phyloP scores from a whole-genome alignment of 2,888 invertebrate species.

The Melinaea menophilus region DNA sequence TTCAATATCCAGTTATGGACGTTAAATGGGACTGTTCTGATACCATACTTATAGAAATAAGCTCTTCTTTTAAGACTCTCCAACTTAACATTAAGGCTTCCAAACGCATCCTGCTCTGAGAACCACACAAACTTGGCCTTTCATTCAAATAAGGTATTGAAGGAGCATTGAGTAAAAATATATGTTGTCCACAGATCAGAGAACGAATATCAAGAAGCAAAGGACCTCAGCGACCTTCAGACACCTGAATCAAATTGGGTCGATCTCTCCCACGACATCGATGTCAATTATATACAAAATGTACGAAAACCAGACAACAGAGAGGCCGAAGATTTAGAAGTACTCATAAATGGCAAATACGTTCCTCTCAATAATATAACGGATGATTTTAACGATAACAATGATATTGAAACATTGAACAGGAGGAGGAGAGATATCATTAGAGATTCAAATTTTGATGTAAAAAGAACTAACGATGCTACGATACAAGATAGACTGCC shows the following conservation, averaged over 20 bases:
- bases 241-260: constrained; percentile 41
- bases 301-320: constrained; percentile 43
- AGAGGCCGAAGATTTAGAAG: constrained; percentile 52
- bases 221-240: constrained; percentile 15
- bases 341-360: constrained; percentile 45
- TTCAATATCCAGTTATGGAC: no score
- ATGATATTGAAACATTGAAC: constrained; percentile 13
- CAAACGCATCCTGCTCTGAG: no score
- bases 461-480: constrained; percentile 17
- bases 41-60: no score
- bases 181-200: constrained; percentile 22
- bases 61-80: no score
- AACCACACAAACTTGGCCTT: no score
- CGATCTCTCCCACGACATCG: constrained; percentile 63
- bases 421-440: constrained; percentile 31
- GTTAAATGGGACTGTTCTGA: no score
- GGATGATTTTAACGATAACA: constrained; percentile 8
- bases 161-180: not conserved
- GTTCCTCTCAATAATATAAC: constrained; percentile 44
- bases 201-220: constrained; percentile 13
- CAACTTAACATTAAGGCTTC: no score
- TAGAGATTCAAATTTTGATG: constrained; percentile 20
- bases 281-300: constrained; percentile 55
- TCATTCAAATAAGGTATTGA: no score
- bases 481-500: constrained; percentile 16